Conservation (phyloP, 2,113 vertebrate species). For the Vimba vimba region DNA sequence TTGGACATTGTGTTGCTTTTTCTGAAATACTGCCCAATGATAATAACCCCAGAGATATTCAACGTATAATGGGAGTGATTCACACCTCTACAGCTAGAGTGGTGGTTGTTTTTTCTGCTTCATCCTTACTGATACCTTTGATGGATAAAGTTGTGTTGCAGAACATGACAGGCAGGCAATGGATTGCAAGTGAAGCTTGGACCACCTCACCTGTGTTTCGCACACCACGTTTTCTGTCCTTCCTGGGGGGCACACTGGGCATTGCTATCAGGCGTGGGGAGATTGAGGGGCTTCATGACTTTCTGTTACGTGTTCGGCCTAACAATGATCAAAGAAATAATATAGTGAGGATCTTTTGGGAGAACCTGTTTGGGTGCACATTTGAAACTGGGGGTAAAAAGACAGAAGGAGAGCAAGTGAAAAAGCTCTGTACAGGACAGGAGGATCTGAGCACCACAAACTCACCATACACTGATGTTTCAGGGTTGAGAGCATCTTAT, state of each 20-base stretch:
- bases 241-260: slow-evolving; percentile 67
- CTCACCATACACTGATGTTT: slow-evolving; percentile 62
- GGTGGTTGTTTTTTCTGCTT: slow-evolving; percentile 54
- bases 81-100: slow-evolving; percentile 61
- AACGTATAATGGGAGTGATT: slow-evolving; percentile 64
- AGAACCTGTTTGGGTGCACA: background rate
- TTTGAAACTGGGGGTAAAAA: slow-evolving; percentile 56
- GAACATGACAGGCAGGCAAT: slow-evolving; percentile 27
- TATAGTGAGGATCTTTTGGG: slow-evolving; percentile 52
- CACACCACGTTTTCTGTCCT: slow-evolving; percentile 19
- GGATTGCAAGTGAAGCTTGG: slow-evolving; percentile 57
- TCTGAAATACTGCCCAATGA: background rate
- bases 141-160: slow-evolving; percentile 65
- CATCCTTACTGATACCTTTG: slow-evolving; percentile 61
- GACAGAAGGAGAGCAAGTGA: background rate
- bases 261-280: slow-evolving; percentile 73
- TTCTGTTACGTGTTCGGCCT: slow-evolving; percentile 61
- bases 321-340: slow-evolving; percentile 51
- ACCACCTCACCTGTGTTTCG: slow-evolving; percentile 60
- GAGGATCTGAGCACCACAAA: slow-evolving; percentile 63
- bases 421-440: slow-evolving; percentile 63
- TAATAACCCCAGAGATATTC: slow-evolving; percentile 52
- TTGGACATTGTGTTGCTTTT: background rate
- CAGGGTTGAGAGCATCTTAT: slow-evolving; percentile 59
- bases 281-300: slow-evolving; percentile 68